These are phyloP conservation scores for Eremophila alpestris DNA, from an alignment of 2,797 vertebrate genomes.

Conservation along the genomic window DNA sequence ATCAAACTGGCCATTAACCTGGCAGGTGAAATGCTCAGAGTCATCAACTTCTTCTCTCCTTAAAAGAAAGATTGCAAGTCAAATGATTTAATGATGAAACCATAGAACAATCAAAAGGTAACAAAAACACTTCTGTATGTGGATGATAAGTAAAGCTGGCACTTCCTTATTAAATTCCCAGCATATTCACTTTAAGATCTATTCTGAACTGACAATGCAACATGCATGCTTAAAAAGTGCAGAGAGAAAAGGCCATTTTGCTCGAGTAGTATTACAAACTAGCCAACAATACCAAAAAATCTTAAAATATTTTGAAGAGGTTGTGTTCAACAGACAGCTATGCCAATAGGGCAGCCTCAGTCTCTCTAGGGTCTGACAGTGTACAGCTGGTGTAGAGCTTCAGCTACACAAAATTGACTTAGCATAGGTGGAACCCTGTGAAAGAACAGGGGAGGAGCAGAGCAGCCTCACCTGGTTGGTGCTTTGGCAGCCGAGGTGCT, in stretches of 20 bases:
- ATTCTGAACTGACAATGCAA: not conserved
- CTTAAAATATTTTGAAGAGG: not conserved
- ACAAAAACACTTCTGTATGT: not conserved
- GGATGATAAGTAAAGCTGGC: not conserved
- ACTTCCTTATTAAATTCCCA: not conserved
- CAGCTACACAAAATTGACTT: not conserved
- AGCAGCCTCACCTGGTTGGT: conserved; percentile 83
- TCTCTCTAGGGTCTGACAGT: not conserved
- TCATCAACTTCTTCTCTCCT: conserved; percentile 65
- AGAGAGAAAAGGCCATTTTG: not conserved
- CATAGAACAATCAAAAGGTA: not conserved
- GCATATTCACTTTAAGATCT: not conserved
- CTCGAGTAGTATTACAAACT: not conserved
- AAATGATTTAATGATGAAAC: not conserved
- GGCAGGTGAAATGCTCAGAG: conserved; percentile 47
- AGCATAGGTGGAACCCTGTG: not conserved
- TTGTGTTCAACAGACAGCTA: not conserved
- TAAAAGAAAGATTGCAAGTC: conserved; percentile 15
- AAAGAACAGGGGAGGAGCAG: accelerated
- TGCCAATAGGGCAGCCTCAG: not conserved
- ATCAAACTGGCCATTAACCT: conserved; percentile 64
- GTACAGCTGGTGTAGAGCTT: not conserved
- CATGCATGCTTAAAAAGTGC: accelerated
- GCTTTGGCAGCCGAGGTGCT: conserved; percentile 88
- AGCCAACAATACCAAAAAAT: not conserved